Base-by-base conservation (phyloP, 2,888 invertebrate species). In the Dynastes grantii region DNA sequence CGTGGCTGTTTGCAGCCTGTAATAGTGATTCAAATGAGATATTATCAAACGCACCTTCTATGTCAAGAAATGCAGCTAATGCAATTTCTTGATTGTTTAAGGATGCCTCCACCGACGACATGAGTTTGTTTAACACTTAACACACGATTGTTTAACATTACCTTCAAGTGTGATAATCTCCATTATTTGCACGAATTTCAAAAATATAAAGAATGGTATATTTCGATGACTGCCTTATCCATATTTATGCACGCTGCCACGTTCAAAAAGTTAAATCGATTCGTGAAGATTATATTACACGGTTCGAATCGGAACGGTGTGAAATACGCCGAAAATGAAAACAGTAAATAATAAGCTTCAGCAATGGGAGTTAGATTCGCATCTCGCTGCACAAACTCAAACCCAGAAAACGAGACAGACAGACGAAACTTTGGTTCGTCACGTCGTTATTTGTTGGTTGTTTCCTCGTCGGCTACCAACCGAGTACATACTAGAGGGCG, bases 251-350 rank as follows among this genome's bases (percentile, higher is more conserved):
- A 6, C 11, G 8, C 45, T 2, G 11, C 11, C 45, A 45, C 45
- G 6, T 63, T 63, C 32, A 32, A 63, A 29, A 63, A 63, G 63
- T 63, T 63, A 9, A 63, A 63, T 63, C 63, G 63, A 63, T 58
- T 58, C 29, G 27, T 5, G 32, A 9, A 63, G 63, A 63, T 63
- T 63, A 29, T 29, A 63, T 63, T 63, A 13, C 63, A 13, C 32
- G 5, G 63, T 32, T 63, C 29, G 32, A 63, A 63, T 29, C 32
- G 63, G 5, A 29, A 63, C 63, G 8, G 27, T 2, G 11, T 29
- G 27, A 29, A 13, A 63, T n/a, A 63, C 29, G 63, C 3, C 63
- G 55, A 55, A 32, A 29, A 11, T 63, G n/a, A 58, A 58, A 2
- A 22, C 55, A 11, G 27, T 32, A 63, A 27, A 63, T 27, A 63